These are phyloP conservation scores for Taenioides sp. DNA, from an alignment of 2,797 vertebrate genomes.

Conservation along the genomic window DNA sequence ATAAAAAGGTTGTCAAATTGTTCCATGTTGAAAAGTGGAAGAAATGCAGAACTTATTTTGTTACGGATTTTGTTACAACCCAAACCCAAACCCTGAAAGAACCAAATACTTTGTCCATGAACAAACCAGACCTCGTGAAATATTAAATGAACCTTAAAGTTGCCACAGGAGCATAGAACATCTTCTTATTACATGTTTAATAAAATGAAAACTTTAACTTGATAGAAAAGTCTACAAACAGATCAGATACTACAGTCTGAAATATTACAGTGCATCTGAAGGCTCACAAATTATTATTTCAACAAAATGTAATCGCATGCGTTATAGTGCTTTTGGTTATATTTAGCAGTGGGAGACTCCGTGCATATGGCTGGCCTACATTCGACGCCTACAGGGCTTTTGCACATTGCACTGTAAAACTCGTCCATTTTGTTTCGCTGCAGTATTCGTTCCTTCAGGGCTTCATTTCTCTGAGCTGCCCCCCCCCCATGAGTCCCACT, in stretches of 20 bases:
- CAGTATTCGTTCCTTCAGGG: constrained; percentile 46
- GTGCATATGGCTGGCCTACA: constrained; percentile 47
- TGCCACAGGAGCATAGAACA: background rate
- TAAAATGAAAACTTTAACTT: too few species aligned
- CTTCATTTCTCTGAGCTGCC: constrained; percentile 38
- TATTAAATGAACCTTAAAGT: background rate
- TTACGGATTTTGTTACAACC: too few species aligned
- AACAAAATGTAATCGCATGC: constrained; percentile 24
- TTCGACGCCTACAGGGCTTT: constrained; percentile 50
- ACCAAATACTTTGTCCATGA: background rate
- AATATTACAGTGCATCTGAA: background rate
- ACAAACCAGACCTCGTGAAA: background rate
- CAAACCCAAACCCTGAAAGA: background rate
- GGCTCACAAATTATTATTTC: constrained; percentile 21
- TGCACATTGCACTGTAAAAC: constrained; percentile 37
- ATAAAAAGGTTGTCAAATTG: background rate
- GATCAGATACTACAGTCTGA: background rate
- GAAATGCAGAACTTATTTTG: background rate
- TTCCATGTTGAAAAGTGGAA: background rate
- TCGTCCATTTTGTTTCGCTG: constrained; percentile 36
- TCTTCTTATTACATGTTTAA: too few species aligned
- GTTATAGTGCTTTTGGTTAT: constrained; percentile 34
- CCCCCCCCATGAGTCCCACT: constrained; percentile 35
- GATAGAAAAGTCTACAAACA: background rate
- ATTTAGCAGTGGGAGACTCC: constrained; percentile 45